phyloP scores from a whole-genome alignment of 1,140 invertebrate genomes.

The Drosophila albomicans region DNA sequence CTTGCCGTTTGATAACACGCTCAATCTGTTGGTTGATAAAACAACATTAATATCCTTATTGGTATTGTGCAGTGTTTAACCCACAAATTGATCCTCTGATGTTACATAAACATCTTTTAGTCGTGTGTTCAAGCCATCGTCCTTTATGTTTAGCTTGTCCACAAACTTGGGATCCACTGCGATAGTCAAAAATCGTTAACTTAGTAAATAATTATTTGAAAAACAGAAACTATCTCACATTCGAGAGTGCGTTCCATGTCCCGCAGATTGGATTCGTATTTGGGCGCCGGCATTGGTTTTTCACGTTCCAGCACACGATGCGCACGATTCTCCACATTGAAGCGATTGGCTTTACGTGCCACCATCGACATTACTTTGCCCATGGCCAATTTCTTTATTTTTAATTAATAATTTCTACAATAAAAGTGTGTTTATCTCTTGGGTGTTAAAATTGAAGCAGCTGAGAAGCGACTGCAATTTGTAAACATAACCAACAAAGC shows the following conservation, averaged over 20 bases:
- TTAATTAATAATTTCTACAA: slow-evolving; percentile 36
- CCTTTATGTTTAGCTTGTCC: slow-evolving; percentile 87
- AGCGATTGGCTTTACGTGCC: slow-evolving; percentile 86
- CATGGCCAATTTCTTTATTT: slow-evolving; percentile 79
- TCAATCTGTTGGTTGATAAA: slow-evolving; percentile 42
- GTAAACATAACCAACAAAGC: slow-evolving; percentile 73
- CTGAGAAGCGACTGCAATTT: slow-evolving; percentile 28
- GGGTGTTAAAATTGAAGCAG: neutral
- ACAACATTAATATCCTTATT: neutral
- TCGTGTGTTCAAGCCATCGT: slow-evolving; percentile 86
- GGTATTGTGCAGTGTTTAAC: slow-evolving; percentile 27
- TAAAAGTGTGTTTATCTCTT: slow-evolving; percentile 5
- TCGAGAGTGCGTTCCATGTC: slow-evolving; percentile 88
- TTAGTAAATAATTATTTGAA: neutral
- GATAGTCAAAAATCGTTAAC: slow-evolving; percentile 33
- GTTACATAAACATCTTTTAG: slow-evolving; percentile 90
- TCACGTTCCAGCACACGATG: slow-evolving; percentile 88
- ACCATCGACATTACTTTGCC: slow-evolving; percentile 86
- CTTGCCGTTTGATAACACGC: slow-evolving; percentile 64
- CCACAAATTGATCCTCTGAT: slow-evolving; percentile 86
- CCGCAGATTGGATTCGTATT: slow-evolving; percentile 86
- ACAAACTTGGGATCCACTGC: slow-evolving; percentile 87
- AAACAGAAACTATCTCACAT: slow-evolving; percentile 78
- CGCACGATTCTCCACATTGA: slow-evolving; percentile 90
- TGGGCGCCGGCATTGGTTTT: slow-evolving; percentile 89